phyloP scores from a whole-genome alignment of 1,140 invertebrate genomes.

The Zaprionus taronus region DNA sequence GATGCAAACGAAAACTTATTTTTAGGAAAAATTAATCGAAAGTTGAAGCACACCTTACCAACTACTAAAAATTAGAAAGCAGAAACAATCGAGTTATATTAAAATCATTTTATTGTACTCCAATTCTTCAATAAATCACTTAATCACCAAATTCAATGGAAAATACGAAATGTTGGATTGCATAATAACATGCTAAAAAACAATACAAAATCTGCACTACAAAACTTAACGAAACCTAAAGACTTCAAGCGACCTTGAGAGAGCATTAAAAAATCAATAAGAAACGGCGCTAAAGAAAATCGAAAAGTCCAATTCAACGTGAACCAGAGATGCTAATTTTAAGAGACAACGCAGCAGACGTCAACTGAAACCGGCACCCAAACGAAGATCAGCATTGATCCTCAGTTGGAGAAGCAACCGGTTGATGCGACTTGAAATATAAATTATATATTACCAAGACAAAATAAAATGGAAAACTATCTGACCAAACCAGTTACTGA shows the following conservation, averaged over 20 bases:
- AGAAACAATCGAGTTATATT: neutral
- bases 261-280: slow-evolving; percentile 22
- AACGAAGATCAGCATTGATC: slow-evolving; percentile 40
- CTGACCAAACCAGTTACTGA: slow-evolving; percentile 65
- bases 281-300: slow-evolving; percentile 47
- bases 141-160: neutral
- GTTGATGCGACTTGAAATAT: slow-evolving; percentile 50
- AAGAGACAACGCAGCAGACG: slow-evolving; percentile 47
- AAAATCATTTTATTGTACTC: neutral
- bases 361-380: slow-evolving; percentile 38
- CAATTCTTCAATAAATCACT: neutral
- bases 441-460: slow-evolving; percentile 57
- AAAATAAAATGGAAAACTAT: slow-evolving; percentile 50
- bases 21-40: neutral
- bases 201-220: slow-evolving; percentile 26
- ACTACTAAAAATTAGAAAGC: slow-evolving; percentile 3
- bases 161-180: slow-evolving; percentile 12
- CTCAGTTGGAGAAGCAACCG: slow-evolving; percentile 58
- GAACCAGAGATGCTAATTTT: slow-evolving; percentile 72
- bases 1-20: slow-evolving; percentile 5
- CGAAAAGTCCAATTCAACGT: slow-evolving; percentile 24
- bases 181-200: slow-evolving; percentile 22
- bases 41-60: neutral
- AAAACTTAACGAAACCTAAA: slow-evolving; percentile 38
- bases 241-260: slow-evolving; percentile 42